phyloP scores from a whole-genome alignment of 2,888 invertebrate genomes.

The Synergus gifuensis region DNA sequence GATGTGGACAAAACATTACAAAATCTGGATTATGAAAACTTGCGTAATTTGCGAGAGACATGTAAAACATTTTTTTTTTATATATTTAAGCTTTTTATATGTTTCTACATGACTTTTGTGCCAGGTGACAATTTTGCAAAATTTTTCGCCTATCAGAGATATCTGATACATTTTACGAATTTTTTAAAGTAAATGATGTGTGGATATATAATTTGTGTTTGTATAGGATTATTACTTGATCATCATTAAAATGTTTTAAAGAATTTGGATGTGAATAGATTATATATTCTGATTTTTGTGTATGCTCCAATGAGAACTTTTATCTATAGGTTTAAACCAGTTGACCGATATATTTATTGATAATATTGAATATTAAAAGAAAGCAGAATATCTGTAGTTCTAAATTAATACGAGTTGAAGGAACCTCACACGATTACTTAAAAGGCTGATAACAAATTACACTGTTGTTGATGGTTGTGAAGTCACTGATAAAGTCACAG shows the following conservation, averaged over 20 bases:
- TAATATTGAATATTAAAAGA: neutral
- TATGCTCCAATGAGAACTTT: neutral
- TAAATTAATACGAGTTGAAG: neutral
- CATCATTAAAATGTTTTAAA: too few species aligned
- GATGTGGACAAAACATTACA: conserved; percentile 61
- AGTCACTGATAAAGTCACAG: neutral
- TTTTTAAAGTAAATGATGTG: too few species aligned
- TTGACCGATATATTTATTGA: neutral
- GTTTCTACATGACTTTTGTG: neutral
- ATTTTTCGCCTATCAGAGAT: neutral
- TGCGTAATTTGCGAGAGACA: conserved; percentile 49
- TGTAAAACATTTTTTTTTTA: neutral
- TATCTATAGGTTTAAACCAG: neutral
- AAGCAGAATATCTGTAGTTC: neutral
- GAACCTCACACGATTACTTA: conserved; percentile 18
- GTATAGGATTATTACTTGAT: too few species aligned
- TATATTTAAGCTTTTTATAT: neutral
- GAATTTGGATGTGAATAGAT: too few species aligned
- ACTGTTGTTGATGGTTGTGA: neutral
- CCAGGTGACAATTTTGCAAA: neutral
- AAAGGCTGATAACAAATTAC: conserved; percentile 14
- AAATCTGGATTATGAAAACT: conserved; percentile 68
- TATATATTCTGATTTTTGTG: too few species aligned
- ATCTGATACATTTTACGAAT: too few species aligned
- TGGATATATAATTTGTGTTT: too few species aligned